A percentile compares a stretch with the other conserved stretches of the same genome.
These are phyloP conservation scores for Hydrotaea cyrtoneurina DNA, from an alignment of 2,888 invertebrate species.

Conservation along the genomic window DNA sequence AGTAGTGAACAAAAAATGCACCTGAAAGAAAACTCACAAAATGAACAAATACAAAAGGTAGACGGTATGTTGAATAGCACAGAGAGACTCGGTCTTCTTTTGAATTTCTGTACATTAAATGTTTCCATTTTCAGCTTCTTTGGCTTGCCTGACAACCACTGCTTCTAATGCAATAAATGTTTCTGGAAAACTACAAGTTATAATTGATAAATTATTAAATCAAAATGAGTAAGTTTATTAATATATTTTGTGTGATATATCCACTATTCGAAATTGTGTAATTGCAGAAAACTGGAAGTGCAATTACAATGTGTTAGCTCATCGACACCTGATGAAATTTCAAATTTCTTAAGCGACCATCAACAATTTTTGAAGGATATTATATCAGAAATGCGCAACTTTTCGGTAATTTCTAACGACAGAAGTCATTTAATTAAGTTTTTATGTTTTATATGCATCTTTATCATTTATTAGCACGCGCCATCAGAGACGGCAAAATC, in stretches of 20 bases:
- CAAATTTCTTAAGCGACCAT: conserved; percentile 76
- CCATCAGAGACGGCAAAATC: conserved; percentile 65
- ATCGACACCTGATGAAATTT: conserved; percentile 74
- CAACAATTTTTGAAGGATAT: conserved; percentile 76
- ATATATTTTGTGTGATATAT: too few species aligned
- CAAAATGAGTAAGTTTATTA: conserved; percentile 75
- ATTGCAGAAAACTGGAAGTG: conserved; percentile 75
- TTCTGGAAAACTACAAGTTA: conserved; percentile 76
- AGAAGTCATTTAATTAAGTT: neutral
- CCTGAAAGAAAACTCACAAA: neutral
- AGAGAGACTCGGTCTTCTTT: too few species aligned
- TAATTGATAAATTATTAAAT: conserved; percentile 76
- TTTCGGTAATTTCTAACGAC: conserved; percentile 73
- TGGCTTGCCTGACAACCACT: conserved; percentile 72
- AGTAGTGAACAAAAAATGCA: conserved; percentile 38
- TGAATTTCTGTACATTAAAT: neutral
- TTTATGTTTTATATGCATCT: neutral
- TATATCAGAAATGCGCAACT: conserved; percentile 78
- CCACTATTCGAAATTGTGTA: too few species aligned
- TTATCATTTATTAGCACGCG: conserved; percentile 47
- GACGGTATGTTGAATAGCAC: conserved; percentile 42
- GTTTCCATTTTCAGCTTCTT: conserved; percentile 69
- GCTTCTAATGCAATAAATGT: conserved; percentile 71
- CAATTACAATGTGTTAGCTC: conserved; percentile 74
- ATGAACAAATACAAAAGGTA: conserved; percentile 47